Conservation (phyloP, 2,797 vertebrate genomes). For the Mormyrops attenuatus region DNA sequence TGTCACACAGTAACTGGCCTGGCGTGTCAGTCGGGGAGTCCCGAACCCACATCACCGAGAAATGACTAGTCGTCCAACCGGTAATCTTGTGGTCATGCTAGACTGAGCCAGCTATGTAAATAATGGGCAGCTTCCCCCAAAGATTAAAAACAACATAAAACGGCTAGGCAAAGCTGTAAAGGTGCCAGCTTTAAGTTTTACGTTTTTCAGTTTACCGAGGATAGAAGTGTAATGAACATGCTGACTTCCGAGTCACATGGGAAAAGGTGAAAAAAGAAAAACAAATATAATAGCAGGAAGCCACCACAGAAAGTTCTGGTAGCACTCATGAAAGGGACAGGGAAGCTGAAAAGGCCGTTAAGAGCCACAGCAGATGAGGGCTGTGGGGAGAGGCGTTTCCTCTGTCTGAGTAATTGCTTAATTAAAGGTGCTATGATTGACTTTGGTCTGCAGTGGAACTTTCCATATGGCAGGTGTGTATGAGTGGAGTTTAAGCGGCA, state of each 20-base stretch:
- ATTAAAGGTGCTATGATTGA: not conserved
- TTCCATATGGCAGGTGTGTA: not conserved
- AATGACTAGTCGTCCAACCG: not conserved
- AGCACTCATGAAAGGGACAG: not conserved
- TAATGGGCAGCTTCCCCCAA: not conserved
- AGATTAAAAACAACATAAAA: not conserved
- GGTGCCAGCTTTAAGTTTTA: not conserved
- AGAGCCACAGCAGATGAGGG: not conserved
- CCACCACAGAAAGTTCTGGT: not conserved
- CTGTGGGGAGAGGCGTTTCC: not conserved
- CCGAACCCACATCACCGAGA: not conserved
- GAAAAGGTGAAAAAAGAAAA: not conserved
- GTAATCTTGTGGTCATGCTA: not conserved
- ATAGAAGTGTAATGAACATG: not conserved
- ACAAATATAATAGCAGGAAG: not conserved
- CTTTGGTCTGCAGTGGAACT: not conserved
- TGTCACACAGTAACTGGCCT: not conserved
- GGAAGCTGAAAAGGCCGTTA: conserved; percentile 43
- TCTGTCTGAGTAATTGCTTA: not conserved
- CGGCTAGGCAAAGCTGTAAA: not conserved
- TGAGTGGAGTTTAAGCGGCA: not conserved
- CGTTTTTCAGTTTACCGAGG: not conserved
- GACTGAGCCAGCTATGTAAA: not conserved
- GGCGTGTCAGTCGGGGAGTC: not conserved
- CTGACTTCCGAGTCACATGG: not conserved